Evolutionary conservation across 2,797 vertebrate genomes (phyloP).

Genomic region (Alauda arvensis): DNA sequence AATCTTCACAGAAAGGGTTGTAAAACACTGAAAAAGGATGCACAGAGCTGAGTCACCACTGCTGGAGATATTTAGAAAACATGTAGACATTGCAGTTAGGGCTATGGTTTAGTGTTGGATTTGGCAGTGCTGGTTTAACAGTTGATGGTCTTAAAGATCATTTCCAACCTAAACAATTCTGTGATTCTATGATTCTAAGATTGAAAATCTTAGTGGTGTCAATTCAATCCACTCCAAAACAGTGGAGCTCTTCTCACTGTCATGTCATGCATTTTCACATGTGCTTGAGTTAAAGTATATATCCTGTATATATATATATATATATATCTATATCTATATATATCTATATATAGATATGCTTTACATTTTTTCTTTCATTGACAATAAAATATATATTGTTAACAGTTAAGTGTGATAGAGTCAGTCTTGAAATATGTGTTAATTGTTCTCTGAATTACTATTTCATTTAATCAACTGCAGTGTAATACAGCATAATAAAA

Average conservation of each 20-base stretch:
- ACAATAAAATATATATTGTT: not conserved
- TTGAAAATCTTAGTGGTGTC: not conserved
- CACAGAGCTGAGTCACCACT: not conserved
- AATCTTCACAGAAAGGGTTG: not conserved
- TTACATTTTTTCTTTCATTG: not conserved
- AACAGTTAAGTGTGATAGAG: not conserved
- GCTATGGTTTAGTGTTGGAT: not conserved
- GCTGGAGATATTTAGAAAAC: not conserved
- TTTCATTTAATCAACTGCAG: not conserved
- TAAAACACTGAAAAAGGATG: not conserved
- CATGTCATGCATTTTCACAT: not conserved
- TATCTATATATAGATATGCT: not conserved
- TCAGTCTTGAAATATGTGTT: not conserved
- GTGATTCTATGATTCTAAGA: not conserved
- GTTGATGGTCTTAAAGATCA: not conserved
- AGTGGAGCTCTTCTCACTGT: not conserved
- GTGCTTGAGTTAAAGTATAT: not conserved
- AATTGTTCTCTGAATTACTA: not conserved
- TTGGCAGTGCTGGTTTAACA: not conserved
- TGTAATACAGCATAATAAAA: not conserved
- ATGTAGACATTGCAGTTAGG: accelerated
- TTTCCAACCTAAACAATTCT: not conserved
- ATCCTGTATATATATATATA: not conserved
- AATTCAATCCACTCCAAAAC: too few species aligned
- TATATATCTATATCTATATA: not conserved